Percentiles rank a stretch among this genome's conserved stretches.
phyloP scores from a whole-genome alignment of 2,113 vertebrate species.

The Rhinoptilus africanus region DNA sequence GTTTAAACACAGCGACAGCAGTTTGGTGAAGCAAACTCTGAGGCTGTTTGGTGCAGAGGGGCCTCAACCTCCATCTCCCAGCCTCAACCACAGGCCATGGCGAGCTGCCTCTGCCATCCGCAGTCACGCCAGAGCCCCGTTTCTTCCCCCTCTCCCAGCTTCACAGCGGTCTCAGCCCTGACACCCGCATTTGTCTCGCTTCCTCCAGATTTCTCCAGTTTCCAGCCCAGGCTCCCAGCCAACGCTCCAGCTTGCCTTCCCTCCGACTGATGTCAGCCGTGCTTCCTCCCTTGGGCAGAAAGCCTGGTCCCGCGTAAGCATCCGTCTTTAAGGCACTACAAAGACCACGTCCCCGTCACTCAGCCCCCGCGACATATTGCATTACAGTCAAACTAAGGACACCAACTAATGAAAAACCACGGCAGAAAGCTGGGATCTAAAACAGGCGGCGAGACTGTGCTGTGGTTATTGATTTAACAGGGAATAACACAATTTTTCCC shows the following conservation, averaged over 20 bases:
- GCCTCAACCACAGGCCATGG: background rate
- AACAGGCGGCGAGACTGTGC: rapidly evolving
- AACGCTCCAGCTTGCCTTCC: background rate
- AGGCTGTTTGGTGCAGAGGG: background rate
- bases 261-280: background rate
- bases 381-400: background rate
- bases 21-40: background rate
- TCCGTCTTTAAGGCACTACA: background rate
- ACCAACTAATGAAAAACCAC: background rate
- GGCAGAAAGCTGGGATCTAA: background rate
- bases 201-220: background rate
- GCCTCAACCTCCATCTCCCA: background rate
- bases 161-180: background rate
- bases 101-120: rapidly evolving
- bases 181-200: background rate
- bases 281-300: background rate
- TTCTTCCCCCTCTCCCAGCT: background rate
- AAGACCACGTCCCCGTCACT: background rate
- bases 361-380: background rate
- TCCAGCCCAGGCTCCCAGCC: background rate
- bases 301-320: background rate
- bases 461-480: background rate
- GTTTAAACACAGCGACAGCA: background rate
- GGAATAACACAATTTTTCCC: rapidly evolving
- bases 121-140: background rate